Percentiles rank a stretch among this genome's conserved stretches.
Conservation (phyloP, 1,140 invertebrate genomes). For the Octopus sinensis region DNA sequence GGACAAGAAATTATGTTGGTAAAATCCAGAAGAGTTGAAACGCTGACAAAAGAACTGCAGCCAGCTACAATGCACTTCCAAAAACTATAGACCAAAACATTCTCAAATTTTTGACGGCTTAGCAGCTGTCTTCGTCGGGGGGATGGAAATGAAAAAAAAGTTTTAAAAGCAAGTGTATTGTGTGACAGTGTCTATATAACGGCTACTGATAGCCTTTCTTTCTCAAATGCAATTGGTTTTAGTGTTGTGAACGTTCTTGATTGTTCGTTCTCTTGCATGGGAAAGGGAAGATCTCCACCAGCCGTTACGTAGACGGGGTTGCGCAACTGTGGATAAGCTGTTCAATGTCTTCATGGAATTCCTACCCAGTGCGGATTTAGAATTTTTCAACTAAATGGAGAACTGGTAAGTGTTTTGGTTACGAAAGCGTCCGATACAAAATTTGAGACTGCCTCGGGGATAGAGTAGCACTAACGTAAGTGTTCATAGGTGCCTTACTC, state of each 20-base stretch:
- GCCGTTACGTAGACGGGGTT: not conserved
- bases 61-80: not conserved
- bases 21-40: not conserved
- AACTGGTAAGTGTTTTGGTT: not conserved
- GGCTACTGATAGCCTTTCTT: not conserved
- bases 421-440: not conserved
- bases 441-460: not conserved
- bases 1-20: slow-evolving; percentile 5
- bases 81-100: slow-evolving; percentile 7
- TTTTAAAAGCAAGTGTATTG: slow-evolving; percentile 2
- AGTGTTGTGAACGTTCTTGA: not conserved
- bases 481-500: not conserved
- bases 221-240: slow-evolving; percentile 6
- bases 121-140: slow-evolving; percentile 8
- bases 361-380: slow-evolving; percentile 8
- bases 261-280: not conserved
- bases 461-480: not conserved
- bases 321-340: not conserved
- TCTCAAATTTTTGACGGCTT: slow-evolving; percentile 9
- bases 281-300: not conserved
- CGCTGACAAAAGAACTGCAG: slow-evolving; percentile 8
- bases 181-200: slow-evolving; percentile 8
- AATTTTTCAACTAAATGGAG: not conserved
- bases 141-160: slow-evolving; percentile 6
- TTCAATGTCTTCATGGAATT: not conserved